Conservation (phyloP, 1,140 invertebrate genomes). For the Drosophila saltans region DNA sequence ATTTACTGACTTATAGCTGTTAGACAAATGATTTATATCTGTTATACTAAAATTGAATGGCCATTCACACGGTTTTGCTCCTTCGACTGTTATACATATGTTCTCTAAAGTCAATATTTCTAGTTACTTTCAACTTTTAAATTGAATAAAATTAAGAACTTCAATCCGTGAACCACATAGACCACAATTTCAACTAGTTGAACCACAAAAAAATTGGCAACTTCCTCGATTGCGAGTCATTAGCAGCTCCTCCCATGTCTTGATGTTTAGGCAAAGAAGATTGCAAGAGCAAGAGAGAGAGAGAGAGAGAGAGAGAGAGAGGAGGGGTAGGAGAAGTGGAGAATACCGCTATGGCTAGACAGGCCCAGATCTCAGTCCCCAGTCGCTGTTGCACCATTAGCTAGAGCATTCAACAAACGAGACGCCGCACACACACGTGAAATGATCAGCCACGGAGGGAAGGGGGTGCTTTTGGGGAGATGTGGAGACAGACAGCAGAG, state of each 20-base stretch:
- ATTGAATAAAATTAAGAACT: not conserved
- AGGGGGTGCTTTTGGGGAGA: slow-evolving; percentile 19
- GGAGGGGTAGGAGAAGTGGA: slow-evolving; percentile 25
- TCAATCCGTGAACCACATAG: not conserved
- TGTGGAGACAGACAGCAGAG: slow-evolving; percentile 6
- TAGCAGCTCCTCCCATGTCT: slow-evolving; percentile 49
- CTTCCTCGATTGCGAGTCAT: slow-evolving; percentile 74
- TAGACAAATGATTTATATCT: too few relatives aligned
- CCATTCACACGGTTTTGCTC: too few relatives aligned
- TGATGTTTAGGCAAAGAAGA: slow-evolving; percentile 1
- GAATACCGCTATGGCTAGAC: slow-evolving; percentile 76
- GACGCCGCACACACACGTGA: slow-evolving; percentile 49
- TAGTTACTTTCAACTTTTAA: not conserved
- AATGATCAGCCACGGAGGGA: slow-evolving; percentile 30
- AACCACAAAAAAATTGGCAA: slow-evolving; percentile 60
- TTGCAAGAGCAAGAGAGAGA: too few relatives aligned
- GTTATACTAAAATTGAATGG: too few relatives aligned
- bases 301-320: not conserved
- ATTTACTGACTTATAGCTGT: too few relatives aligned
- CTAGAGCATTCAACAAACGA: slow-evolving; percentile 55
- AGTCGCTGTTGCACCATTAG: slow-evolving; percentile 59
- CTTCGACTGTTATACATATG: too few relatives aligned
- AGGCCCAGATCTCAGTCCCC: slow-evolving; percentile 41
- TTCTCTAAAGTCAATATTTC: too few relatives aligned
- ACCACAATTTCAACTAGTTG: not conserved